These are phyloP conservation scores for Microchirus variegatus DNA, from an alignment of 2,797 vertebrate genomes.

Conservation along the genomic window DNA sequence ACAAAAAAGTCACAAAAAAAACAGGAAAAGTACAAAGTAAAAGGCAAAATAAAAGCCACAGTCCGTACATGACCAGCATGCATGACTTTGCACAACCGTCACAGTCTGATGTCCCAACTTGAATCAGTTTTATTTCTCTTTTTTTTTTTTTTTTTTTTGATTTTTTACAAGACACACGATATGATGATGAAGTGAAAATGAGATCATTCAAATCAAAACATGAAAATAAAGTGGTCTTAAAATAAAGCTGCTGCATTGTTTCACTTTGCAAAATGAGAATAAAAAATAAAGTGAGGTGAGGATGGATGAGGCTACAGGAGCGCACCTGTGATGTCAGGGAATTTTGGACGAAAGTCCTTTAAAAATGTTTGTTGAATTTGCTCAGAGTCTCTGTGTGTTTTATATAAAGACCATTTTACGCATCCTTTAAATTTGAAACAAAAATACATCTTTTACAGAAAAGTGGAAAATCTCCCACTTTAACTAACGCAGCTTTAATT, in stretches of 20 bases:
- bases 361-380: constrained; percentile 16
- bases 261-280: constrained; percentile 21
- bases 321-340: constrained; percentile 12
- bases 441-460: constrained; percentile 35
- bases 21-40: constrained; percentile 55
- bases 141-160: constrained; percentile 65
- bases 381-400: constrained; percentile 16
- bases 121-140: constrained; percentile 58
- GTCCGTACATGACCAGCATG: constrained; percentile 95
- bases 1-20: constrained; percentile 75
- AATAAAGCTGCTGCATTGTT: constrained; percentile 36
- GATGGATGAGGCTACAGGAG: constrained; percentile 24
- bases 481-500: constrained; percentile 22
- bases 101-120: constrained; percentile 63
- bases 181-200: constrained; percentile 86
- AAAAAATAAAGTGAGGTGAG: neutral
- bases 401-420: neutral
- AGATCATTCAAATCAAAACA: constrained; percentile 68
- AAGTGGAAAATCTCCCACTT: constrained; percentile 20
- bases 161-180: constrained; percentile 63
- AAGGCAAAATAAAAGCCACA: constrained; percentile 50
- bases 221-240: constrained; percentile 57
- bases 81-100: constrained; percentile 79
- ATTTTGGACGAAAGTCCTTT: constrained; percentile 21
- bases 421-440: constrained; percentile 19